These are phyloP conservation scores for Pelvicachromis taeniatus DNA, from an alignment of 2,113 vertebrate species.

Conservation along the genomic window DNA sequence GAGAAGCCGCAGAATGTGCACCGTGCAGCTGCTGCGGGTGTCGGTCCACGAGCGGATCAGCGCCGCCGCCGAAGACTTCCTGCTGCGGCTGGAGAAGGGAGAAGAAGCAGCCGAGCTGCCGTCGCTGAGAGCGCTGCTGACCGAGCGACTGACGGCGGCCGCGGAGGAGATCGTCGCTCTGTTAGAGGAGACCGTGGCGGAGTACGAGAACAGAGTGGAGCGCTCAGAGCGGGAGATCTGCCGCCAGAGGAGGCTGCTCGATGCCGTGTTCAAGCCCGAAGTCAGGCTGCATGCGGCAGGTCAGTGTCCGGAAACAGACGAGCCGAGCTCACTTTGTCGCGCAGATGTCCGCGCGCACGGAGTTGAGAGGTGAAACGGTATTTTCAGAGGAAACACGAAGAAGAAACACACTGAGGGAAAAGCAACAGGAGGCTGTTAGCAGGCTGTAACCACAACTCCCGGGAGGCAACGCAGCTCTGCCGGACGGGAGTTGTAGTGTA, in stretches of 20 bases:
- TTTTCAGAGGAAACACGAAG: neutral
- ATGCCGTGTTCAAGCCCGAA: conserved; percentile 24
- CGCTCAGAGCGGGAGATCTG: conserved; percentile 21
- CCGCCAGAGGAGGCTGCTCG: conserved; percentile 39
- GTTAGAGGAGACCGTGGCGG: conserved; percentile 21
- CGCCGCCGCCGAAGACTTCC: conserved; percentile 13
- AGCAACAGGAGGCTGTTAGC: neutral
- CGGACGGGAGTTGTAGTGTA: neutral
- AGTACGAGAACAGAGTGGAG: neutral
- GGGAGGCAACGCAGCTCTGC: neutral
- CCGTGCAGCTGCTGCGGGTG: conserved; percentile 18
- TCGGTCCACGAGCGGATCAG: conserved; percentile 15
- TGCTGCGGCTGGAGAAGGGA: conserved; percentile 27
- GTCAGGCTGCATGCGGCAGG: conserved; percentile 8
- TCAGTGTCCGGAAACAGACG: neutral
- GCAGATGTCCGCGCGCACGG: neutral
- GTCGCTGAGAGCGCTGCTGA: conserved; percentile 28
- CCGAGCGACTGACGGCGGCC: conserved; percentile 36
- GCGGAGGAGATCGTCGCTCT: conserved; percentile 36
- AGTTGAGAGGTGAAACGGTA: neutral
- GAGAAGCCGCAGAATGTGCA: neutral
- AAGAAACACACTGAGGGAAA: neutral
- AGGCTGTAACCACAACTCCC: neutral
- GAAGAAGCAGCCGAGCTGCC: neutral
- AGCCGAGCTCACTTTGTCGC: neutral